Base-by-base conservation (phyloP, 1,140 invertebrate species). In the Bombus sibiricus region DNA sequence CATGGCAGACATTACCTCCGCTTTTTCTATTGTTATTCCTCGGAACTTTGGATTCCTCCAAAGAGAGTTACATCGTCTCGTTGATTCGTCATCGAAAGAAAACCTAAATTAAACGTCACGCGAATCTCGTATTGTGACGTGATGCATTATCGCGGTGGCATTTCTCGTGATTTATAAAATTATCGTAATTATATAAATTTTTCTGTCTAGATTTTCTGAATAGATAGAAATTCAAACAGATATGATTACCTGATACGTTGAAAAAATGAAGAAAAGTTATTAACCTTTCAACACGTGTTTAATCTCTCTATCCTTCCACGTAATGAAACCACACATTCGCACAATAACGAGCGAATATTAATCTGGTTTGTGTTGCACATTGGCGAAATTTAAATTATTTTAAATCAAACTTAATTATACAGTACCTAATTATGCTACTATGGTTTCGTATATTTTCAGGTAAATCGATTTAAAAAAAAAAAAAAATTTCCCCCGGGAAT, bases 21-120 rank as follows among this genome's bases (percentile, higher is more conserved):
- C 32, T 84, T 84, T 84, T 71, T 79, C 83, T 68, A 84, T 84
- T 84, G 83, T 80, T 84, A 84, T 72, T 68, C n/a, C 37, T 5
- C 39, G 15, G 28, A 47, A 59, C 76, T 57, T 71, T 28, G 66
- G 59, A 37, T 34, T 66, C 32, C n/a, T 34, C 32, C 64, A 34
- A 47, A 18, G 32, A 66, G 15, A 34, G 15, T 66, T 9, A 66
- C n/a, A 32, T 34, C 15, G 32, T 18, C 15, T 18, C 83, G 64
- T 62, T 59, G 53, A 72, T 80, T 71, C 71, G 39, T 32, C 13
- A 25, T 32, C 75, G 53, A 71, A 47, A 9, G n/a, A 34, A 53
- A 71, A 22, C 53, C 47, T 43, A 59, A 84, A 78, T 84, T 59
- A 71, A 75, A 28, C 71, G 41, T 43, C 41, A n/a, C 18, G n/a